A percentile compares a stretch with the other conserved stretches of the same genome.
phyloP scores from a whole-genome alignment of 2,113 vertebrate genomes.

The Rhegmatorhina hoffmannsi region DNA sequence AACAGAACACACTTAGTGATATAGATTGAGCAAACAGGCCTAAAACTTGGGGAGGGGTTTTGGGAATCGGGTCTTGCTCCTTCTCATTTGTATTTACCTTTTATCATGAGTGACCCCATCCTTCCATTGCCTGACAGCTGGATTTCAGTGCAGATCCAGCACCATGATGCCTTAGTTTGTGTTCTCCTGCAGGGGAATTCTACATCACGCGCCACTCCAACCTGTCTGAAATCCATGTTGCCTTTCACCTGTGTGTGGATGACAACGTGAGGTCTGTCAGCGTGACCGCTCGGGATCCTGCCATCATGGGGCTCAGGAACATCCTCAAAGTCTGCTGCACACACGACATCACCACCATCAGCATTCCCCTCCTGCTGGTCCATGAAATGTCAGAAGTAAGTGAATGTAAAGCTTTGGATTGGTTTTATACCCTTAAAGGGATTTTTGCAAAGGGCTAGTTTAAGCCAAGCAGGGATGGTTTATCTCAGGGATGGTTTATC shows the following conservation, averaged over 20 bases:
- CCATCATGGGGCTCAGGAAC: conserved; percentile 97
- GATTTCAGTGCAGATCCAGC: neutral
- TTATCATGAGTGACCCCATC: neutral
- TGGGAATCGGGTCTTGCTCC: too few species aligned
- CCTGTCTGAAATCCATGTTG: conserved; percentile 92
- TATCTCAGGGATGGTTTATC: neutral
- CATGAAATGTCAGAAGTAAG: conserved; percentile 98
- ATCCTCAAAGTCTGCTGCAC: conserved; percentile 98
- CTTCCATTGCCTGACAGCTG: neutral
- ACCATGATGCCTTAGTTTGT: neutral
- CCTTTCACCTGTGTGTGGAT: conserved; percentile 97
- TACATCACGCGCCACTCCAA: conserved; percentile 96
- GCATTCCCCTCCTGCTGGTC: conserved; percentile 91
- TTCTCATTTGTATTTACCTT: neutral
- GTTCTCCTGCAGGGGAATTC: conserved; percentile 86
- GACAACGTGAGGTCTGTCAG: conserved; percentile 92
- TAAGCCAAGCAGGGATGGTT: neutral
- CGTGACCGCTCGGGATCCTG: conserved; percentile 93
- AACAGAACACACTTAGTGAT: too few species aligned
- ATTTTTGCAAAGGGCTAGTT: neutral
- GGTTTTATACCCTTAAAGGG: neutral
- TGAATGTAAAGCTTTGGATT: neutral
- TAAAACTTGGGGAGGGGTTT: too few species aligned
- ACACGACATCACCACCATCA: conserved; percentile 94
- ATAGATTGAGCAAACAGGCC: too few species aligned